phyloP scores from a whole-genome alignment of 2,888 invertebrate species.

The Lasioglossum malachurum region DNA sequence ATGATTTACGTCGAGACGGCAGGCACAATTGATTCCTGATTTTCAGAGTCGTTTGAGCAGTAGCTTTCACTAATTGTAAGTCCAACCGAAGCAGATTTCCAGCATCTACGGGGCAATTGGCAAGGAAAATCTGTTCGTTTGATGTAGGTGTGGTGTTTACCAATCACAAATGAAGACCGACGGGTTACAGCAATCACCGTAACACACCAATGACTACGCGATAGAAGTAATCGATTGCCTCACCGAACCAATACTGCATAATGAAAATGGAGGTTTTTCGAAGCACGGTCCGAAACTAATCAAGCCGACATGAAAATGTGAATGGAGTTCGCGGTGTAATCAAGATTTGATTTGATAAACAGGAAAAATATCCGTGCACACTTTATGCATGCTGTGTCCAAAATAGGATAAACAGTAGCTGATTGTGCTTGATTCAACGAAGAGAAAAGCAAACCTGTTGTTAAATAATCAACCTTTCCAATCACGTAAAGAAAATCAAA shows the following conservation, averaged over 20 bases:
- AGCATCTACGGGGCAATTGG: not conserved
- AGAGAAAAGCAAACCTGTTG: not conserved
- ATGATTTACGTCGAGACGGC: too few species aligned
- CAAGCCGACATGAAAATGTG: not conserved
- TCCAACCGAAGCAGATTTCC: not conserved
- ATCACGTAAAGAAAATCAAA: too few species aligned
- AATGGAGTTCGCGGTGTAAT: not conserved
- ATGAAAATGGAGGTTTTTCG: slow-evolving; percentile 29
- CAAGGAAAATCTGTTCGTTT: slow-evolving; percentile 11
- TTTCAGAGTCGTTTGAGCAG: not conserved
- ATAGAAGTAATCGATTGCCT: slow-evolving; percentile 34
- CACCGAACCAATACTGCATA: slow-evolving; percentile 13
- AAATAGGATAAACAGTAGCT: too few species aligned
- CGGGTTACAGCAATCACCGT: slow-evolving; percentile 30
- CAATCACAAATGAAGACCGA: slow-evolving; percentile 23
- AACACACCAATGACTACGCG: slow-evolving; percentile 29
- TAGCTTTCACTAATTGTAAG: not conserved
- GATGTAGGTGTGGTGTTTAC: slow-evolving; percentile 24
- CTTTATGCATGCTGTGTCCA: too few species aligned
- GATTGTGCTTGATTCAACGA: not conserved
- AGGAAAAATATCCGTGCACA: not conserved
- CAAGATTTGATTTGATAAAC: not conserved
- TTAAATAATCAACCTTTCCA: not conserved
- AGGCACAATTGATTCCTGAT: not conserved
- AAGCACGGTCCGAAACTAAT: slow-evolving; percentile 17